Evolutionary conservation across 2,113 vertebrate species (phyloP), one percentile per base, ranked within the genome.

Genomic region (Lichenostomus cassidix): DNA sequence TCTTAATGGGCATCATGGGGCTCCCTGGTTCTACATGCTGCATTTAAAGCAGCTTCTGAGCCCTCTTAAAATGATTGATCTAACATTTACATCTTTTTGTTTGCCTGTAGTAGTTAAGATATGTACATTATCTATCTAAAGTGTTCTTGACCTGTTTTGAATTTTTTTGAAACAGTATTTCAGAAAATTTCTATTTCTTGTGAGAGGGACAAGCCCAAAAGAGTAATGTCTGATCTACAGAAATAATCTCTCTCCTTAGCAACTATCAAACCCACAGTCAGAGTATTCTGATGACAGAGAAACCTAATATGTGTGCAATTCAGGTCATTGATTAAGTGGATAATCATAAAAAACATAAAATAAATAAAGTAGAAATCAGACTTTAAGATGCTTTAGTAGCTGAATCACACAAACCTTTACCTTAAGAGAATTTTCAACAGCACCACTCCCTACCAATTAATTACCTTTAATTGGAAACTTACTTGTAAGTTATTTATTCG

Each of bases 401-500:
- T 49, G 52, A 75, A 71, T 71, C 11, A 63, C 23, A 58, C 20
- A 70, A 35, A 65, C 49, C 14, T 91, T 87, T 15, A 46, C 24
- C 33, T 41, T 44, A 60, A 77, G n/a, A 74, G 56, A 78, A 50
- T 75, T 87, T 93, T 81, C 37, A 58, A 17, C 9, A 75, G n/a
- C 44, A 15, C 2, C 1, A 41, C 20, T 37, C 11, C 23, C 17
- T 33, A 19, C 10, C 29, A 46, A 3, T 81, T 81, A 50, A 24
- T 35, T 74, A 46, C 14, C 39, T 58, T 84, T 78, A 84, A 62
- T 17, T 68, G 29, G 35, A 17, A 58, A 46, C 62, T 83, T 28
- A 37, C 10, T 5, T 11, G 11, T 15, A 24, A 58, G 15, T 67
- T 88, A 12, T 41, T 71, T 6, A 41, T 67, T 75, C 0, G 0